These are phyloP conservation scores for Papilio glaucus DNA, from an alignment of 1,140 invertebrate genomes.

Conservation along the genomic window DNA sequence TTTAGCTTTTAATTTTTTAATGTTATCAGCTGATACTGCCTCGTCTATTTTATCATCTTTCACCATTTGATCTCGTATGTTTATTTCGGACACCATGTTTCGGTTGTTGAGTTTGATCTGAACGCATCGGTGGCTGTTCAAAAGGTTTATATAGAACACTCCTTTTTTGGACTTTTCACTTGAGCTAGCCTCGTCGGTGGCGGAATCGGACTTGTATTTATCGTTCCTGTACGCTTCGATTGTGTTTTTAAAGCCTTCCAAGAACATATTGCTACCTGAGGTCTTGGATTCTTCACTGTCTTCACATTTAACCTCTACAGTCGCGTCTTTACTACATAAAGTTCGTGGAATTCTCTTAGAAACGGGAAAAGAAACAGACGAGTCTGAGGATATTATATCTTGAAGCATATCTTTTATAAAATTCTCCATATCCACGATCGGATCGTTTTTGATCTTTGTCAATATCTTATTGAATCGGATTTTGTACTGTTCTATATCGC, in stretches of 20 bases:
- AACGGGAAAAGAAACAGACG: constrained; percentile 38
- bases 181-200: constrained; percentile 47
- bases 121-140: constrained; percentile 51
- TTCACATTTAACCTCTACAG: constrained; percentile 10
- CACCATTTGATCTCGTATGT: constrained; percentile 52
- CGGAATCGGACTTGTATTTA: constrained; percentile 59
- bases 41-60: constrained; percentile 44
- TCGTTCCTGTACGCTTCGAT: constrained; percentile 65
- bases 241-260: constrained; percentile 37
- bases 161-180: constrained; percentile 43
- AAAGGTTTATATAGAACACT: constrained; percentile 60
- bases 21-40: constrained; percentile 66
- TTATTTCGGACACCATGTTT: constrained; percentile 67
- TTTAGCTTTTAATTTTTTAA: constrained; percentile 62
- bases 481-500: constrained; percentile 72
- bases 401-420: constrained; percentile 71
- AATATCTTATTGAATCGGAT: constrained; percentile 65
- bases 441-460: constrained; percentile 56
- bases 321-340: constrained; percentile 35
- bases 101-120: constrained; percentile 64
- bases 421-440: constrained; percentile 63
- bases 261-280: neutral
- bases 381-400: constrained; percentile 62
- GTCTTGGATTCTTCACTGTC: neutral
- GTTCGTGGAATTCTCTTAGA: constrained; percentile 3